Base-by-base conservation (phyloP, 2,113 vertebrate genomes). In the Hippocampus comes region DNA sequence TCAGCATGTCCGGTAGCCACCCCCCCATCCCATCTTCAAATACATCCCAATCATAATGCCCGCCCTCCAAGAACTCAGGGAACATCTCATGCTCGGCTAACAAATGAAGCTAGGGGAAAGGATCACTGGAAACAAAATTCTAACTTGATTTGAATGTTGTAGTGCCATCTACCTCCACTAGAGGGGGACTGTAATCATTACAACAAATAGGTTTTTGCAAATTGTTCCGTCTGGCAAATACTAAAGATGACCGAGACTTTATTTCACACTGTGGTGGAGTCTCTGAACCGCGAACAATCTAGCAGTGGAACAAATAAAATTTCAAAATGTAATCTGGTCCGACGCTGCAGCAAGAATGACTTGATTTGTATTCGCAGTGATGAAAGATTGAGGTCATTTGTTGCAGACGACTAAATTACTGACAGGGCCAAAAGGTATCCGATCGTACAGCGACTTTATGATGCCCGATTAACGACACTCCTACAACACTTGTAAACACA, bases 101-200 rank as follows among this genome's bases (percentile, higher is more conserved):
- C 75, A 78, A 76, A 53, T 59, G 56, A 61, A 72, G 63, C 15
- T n/a, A 5, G 56, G 56, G 34, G 23, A 21, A 76, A 64, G 74
- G 72, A 77, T 21, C 49, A 48, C 43, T 42, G 67, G n/a, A 23
- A 41, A 61, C 34, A 27, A 17, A 66, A 49, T 7, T 38, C 68
- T 12, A 71, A 64, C 59, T 72, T 71, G 65, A 85, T 68, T 56
- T 56, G 63, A 70, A 63, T 60, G 51, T 17, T 49, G 64, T 63
- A 67, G 59, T 5, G 15, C 23, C n/a, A 25, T 53, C 53, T 59
- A 60, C 53, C 38, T 71, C 63, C 63, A 73, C 23, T 46, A 59
- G 0, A 73, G 15, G 55, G 10, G 57, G 72, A 20, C 27, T 56
- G 15, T 60, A 46, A 73, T 51, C 41, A 79, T 70, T 57, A 70